phyloP scores from a whole-genome alignment of 2,888 invertebrate species.

The Eupithecia subfuscata region DNA sequence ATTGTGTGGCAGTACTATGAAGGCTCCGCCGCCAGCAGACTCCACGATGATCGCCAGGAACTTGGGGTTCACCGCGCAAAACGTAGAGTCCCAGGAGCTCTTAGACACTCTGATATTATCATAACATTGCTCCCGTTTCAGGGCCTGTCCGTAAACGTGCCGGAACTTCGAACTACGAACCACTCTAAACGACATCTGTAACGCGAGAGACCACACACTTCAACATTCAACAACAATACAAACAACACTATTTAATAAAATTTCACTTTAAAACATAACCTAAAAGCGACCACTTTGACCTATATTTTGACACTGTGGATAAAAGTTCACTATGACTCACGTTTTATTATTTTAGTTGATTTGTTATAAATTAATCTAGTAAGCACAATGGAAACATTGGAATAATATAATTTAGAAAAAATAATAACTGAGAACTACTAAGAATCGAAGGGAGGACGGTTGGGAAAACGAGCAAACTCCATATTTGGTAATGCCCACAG shows the following conservation, averaged over 20 bases:
- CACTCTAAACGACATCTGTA: conserved; percentile 97
- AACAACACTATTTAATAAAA: conserved; percentile 66
- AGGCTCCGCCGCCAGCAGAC: conserved; percentile 97
- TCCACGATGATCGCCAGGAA: conserved; percentile 98
- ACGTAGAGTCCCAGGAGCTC: conserved; percentile 99
- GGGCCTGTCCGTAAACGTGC: conserved; percentile 95
- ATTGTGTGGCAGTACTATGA: conserved; percentile 96
- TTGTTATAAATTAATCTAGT: conserved; percentile 71
- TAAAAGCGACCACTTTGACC: conserved; percentile 73
- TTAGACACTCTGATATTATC: conserved; percentile 98
- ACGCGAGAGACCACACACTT: conserved; percentile 75
- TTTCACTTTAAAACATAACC: conserved; percentile 79
- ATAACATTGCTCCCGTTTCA: conserved; percentile 98
- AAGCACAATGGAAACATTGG: conserved; percentile 81
- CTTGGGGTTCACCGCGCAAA: conserved; percentile 99
- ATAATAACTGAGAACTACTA: conserved; percentile 81
- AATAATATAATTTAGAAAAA: conserved; percentile 71
- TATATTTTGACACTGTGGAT: conserved; percentile 78
- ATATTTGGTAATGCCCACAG: conserved; percentile 87
- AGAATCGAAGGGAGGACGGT: conserved; percentile 84
- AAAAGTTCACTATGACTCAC: conserved; percentile 71
- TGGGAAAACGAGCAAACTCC: conserved; percentile 87
- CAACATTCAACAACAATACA: conserved; percentile 70
- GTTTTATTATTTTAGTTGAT: conserved; percentile 69
- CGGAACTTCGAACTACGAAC: conserved; percentile 99